Percentiles rank a stretch among this genome's conserved stretches.
These are phyloP conservation scores for Meghimatium bilineatum DNA, from an alignment of 2,888 invertebrate genomes.

Conservation along the genomic window DNA sequence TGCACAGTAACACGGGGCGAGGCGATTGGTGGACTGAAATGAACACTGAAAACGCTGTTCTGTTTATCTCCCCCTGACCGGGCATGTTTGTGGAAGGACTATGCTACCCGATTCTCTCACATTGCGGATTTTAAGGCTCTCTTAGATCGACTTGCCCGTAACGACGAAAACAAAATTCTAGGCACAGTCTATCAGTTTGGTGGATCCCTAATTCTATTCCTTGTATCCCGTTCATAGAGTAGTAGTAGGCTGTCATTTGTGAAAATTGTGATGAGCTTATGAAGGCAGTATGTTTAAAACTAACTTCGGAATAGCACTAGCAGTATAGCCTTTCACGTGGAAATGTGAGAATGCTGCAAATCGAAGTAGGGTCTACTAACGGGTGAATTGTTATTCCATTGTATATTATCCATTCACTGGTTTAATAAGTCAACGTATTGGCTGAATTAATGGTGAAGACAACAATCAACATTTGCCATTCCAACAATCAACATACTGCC, in stretches of 20 bases:
- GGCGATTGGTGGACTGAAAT: conserved; percentile 9
- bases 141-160: conserved; percentile 17
- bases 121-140: background rate
- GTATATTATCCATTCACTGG: too few species aligned
- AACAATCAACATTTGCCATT: too few species aligned
- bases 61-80: conserved; percentile 18
- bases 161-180: background rate
- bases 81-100: background rate
- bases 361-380: too few species aligned
- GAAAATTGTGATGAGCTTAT: background rate
- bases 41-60: conserved; percentile 8
- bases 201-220: background rate
- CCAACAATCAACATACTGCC: too few species aligned
- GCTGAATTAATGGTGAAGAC: too few species aligned
- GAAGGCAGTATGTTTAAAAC: background rate
- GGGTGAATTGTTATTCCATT: too few species aligned
- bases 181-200: conserved; percentile 1
- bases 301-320: background rate
- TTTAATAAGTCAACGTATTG: too few species aligned
- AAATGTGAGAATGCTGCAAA: too few species aligned
- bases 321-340: too few species aligned
- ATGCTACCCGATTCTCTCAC: conserved; percentile 9
- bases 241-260: background rate
- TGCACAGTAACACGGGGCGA: background rate
- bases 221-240: background rate